Evolutionary conservation across 2,797 vertebrate genomes (phyloP), one percentile per base, ranked within the genome.

Genomic region (Silurus lanzhouensis): DNA sequence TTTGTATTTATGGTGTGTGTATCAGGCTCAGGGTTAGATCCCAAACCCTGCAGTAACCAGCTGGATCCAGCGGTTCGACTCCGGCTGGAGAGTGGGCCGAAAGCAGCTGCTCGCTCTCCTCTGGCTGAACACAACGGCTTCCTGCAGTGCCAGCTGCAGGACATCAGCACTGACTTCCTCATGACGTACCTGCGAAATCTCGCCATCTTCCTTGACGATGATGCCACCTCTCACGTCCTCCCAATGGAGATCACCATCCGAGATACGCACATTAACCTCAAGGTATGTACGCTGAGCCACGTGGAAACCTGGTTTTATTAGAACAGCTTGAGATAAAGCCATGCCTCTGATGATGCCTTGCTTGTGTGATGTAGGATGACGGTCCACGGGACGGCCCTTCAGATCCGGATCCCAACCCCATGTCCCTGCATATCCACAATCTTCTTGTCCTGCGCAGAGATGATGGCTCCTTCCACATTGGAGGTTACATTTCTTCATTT

Each of bases 191-290:
- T 99, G 80, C 94, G 93, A 61, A 99, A 98, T 93, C 96, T 99
- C 89, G 94, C 97, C 14, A 94, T 95, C 92, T 99, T 99, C 93
- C 92, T 98, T 90, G 97, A 98, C 93, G 98, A 98, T 83, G 96
- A 98, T 92, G 93, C 95, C 0, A 92, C 97, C 0, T 93, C 97
- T 44, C 95, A 96, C 91, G 96, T 98, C 86, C 95, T 99, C 93
- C 98, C 98, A 83, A 98, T 99, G 98, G 96, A 97, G 93, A 98
- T 99, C 93, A 95, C 96, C 88, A 92, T 99, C 93, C 95, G 92
- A 89, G 96, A 98, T 91, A 94, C 96, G 17, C 96, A 94, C 87
- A 92, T 99, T 90, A 94, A 98, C 90, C 90, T 99, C 82, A 97
- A 97, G 96, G 98, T 98, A 94, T 6, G 25, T 58, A 12, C 0